Percentiles rank a stretch among this genome's conserved stretches.
Conservation (phyloP, 2,888 invertebrate genomes). For the Xestobium rufovillosum region DNA sequence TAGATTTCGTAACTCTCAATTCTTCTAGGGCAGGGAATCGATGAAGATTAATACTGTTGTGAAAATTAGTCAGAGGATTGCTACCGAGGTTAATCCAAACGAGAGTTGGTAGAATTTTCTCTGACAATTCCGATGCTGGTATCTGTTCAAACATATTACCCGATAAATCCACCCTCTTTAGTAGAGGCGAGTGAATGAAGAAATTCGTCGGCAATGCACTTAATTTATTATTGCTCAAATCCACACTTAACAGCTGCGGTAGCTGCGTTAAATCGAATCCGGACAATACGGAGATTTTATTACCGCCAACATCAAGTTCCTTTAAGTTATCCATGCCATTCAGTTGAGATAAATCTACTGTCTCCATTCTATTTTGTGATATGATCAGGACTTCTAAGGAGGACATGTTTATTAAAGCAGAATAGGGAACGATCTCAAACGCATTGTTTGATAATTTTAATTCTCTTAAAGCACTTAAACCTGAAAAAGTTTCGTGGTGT, state of each 20-base stretch:
- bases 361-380: constrained; percentile 59
- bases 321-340: constrained; percentile 67
- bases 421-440: constrained; percentile 71
- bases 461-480: constrained; percentile 68
- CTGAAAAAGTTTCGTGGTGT: constrained; percentile 65
- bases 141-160: constrained; percentile 73
- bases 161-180: constrained; percentile 71
- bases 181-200: constrained; percentile 62
- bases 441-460: constrained; percentile 65
- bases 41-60: constrained; percentile 62
- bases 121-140: constrained; percentile 68
- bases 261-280: constrained; percentile 71
- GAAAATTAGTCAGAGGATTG: constrained; percentile 70
- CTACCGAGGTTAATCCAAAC: constrained; percentile 74
- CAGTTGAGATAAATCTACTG: constrained; percentile 69
- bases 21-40: constrained; percentile 74
- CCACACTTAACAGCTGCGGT: constrained; percentile 64
- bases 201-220: constrained; percentile 75
- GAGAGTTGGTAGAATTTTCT: constrained; percentile 63
- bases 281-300: constrained; percentile 64
- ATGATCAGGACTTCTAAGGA: constrained; percentile 66
- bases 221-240: constrained; percentile 68
- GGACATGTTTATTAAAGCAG: constrained; percentile 66
- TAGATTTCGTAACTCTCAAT: constrained; percentile 70
- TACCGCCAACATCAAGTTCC: constrained; percentile 66